phyloP scores from a whole-genome alignment of 1,140 invertebrate species.

The Wasmannia auropunctata region DNA sequence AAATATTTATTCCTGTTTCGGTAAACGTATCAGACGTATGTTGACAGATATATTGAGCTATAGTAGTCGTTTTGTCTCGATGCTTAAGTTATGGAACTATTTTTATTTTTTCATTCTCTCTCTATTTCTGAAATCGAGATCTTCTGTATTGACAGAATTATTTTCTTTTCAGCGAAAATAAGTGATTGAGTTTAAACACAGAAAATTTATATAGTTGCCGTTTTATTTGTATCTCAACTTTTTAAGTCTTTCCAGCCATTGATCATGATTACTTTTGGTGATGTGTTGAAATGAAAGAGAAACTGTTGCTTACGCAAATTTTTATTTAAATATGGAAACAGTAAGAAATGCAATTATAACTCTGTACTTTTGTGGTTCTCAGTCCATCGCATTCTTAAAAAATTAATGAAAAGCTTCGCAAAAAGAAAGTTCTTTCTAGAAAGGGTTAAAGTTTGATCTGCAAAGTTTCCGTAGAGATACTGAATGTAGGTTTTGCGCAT shows the following conservation, averaged over 20 bases:
- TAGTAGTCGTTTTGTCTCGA: no score
- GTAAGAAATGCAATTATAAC: neutral
- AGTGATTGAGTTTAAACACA: neutral
- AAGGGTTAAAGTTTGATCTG: slow-evolving; percentile 15
- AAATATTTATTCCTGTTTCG: slow-evolving; percentile 37
- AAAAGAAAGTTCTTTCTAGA: neutral
- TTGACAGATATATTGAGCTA: neutral
- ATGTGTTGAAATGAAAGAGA: neutral
- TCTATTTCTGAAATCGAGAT: neutral
- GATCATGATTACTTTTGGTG: neutral
- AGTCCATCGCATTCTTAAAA: neutral
- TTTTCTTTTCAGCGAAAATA: neutral
- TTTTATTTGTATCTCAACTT: neutral
- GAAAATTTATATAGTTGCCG: neutral
- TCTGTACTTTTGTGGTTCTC: neutral
- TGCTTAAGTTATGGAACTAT: neutral
- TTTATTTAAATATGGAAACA: neutral
- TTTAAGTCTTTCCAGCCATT: neutral
- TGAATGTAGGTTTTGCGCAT: slow-evolving; percentile 32
- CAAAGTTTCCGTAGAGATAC: slow-evolving; percentile 15
- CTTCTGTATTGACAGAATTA: neutral
- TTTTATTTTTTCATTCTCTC: neutral
- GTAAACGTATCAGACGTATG: neutral
- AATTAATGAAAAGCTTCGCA: neutral
- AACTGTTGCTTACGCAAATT: neutral